These are phyloP conservation scores for Sylvilagus bachmani DNA, from an alignment of 2,113 vertebrate genomes.

Conservation along the genomic window DNA sequence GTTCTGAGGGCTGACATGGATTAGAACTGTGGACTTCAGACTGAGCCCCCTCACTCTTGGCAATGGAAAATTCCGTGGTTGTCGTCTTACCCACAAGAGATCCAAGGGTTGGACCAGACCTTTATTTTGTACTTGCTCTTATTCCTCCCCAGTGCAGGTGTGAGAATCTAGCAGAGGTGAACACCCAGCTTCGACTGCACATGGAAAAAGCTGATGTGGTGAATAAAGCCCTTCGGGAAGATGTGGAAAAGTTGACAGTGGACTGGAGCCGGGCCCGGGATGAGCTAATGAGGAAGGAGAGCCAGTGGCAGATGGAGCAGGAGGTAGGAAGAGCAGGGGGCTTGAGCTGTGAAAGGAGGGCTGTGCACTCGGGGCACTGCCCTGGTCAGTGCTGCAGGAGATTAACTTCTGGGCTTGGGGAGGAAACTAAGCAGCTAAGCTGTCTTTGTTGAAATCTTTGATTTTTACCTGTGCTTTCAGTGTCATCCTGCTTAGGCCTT, in stretches of 20 bases:
- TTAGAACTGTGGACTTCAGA: background rate
- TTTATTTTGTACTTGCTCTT: conserved; percentile 62
- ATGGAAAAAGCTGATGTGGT: conserved; percentile 90
- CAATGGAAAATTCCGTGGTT: conserved; percentile 59
- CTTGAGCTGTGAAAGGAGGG: background rate
- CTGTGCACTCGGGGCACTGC: background rate
- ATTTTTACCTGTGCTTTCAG: background rate
- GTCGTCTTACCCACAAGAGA: conserved; percentile 1
- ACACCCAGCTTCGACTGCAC: conserved; percentile 89
- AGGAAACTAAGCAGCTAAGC: conserved; percentile 36
- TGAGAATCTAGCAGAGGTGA: conserved; percentile 90
- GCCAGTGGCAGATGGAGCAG: conserved; percentile 89
- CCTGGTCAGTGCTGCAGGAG: background rate
- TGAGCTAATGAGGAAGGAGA: conserved; percentile 90
- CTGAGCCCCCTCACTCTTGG: background rate
- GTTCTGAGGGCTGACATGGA: background rate
- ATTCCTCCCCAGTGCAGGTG: conserved; percentile 86
- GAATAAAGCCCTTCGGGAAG: conserved; percentile 90
- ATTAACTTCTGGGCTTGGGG: background rate
- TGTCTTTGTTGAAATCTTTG: background rate
- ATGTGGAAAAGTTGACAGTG: conserved; percentile 90
- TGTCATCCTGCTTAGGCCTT: background rate
- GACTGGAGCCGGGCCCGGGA: conserved; percentile 93
- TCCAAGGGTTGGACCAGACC: conserved; percentile 29
- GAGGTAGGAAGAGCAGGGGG: conserved; percentile 83